Evolutionary conservation across 2,888 invertebrate species (phyloP).

Genomic region (Patella pellucida): DNA sequence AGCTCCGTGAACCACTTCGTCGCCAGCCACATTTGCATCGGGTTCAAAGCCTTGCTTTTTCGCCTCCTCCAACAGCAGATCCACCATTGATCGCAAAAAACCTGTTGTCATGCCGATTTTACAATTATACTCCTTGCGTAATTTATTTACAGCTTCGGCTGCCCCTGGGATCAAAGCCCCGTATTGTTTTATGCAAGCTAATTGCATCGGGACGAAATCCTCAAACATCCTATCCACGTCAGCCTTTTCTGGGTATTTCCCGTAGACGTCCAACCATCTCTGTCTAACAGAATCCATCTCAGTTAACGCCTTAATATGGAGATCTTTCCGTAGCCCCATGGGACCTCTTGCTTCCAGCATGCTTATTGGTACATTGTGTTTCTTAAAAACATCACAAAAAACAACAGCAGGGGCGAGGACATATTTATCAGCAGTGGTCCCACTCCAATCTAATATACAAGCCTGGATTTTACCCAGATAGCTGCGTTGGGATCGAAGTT

Average conservation of each 20-base stretch:
- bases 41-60: constrained; percentile 67
- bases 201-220: constrained; percentile 68
- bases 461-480: constrained; percentile 63
- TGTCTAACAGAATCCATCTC: constrained; percentile 57
- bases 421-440: constrained; percentile 71
- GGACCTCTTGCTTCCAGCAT: constrained; percentile 69
- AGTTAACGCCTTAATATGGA: constrained; percentile 64
- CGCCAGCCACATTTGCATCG: constrained; percentile 68
- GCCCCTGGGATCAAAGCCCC: constrained; percentile 63
- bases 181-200: constrained; percentile 56
- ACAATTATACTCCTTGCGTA: constrained; percentile 53
- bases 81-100: constrained; percentile 65
- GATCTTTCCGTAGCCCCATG: constrained; percentile 70
- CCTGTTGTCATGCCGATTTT: constrained; percentile 68
- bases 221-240: constrained; percentile 69
- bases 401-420: constrained; percentile 69
- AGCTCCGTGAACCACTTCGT: constrained; percentile 68
- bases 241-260: constrained; percentile 54
- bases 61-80: constrained; percentile 61
- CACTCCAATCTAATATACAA: constrained; percentile 67
- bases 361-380: constrained; percentile 56
- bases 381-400: constrained; percentile 64
- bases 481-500: constrained; percentile 41
- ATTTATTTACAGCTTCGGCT: constrained; percentile 48
- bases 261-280: constrained; percentile 63